phyloP scores from a whole-genome alignment of 2,888 invertebrate species.

The Cataglyphis livida region DNA sequence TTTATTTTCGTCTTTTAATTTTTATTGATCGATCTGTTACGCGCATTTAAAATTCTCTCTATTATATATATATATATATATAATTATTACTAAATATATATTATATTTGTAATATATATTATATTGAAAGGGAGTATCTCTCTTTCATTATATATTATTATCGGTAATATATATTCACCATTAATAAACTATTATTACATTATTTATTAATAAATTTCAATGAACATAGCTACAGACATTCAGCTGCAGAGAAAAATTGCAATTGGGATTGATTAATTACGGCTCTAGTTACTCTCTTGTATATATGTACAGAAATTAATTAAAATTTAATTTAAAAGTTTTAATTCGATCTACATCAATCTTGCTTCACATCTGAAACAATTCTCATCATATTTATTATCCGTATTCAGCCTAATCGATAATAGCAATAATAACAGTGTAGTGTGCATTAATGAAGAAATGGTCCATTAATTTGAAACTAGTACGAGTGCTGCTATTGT shows the following conservation, averaged over 20 bases:
- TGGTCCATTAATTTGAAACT: constrained; percentile 42
- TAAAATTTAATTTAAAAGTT: neutral
- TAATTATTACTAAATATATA: neutral
- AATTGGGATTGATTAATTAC: constrained; percentile 5
- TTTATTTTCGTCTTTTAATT: constrained; percentile 1
- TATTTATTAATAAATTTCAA: neutral
- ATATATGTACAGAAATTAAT: neutral
- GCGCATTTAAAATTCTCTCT: neutral
- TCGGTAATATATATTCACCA: neutral
- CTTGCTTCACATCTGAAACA: neutral
- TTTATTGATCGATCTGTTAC: neutral
- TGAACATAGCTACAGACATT: neutral
- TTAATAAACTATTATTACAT: neutral
- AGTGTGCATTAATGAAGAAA: constrained; percentile 38
- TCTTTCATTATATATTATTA: neutral
- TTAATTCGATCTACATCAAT: neutral
- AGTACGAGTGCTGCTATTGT: constrained; percentile 42
- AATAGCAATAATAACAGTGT: constrained; percentile 37
- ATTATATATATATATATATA: neutral
- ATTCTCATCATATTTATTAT: constrained; percentile 33
- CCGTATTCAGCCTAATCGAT: constrained; percentile 14
- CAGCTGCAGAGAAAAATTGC: neutral
- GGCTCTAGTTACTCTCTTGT: neutral
- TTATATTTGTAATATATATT: neutral
- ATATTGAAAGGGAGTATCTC: neutral